Evolutionary conservation across 2,888 invertebrate genomes (phyloP), one percentile per base, ranked within the genome.

Genomic region (Apamea crenata): DNA sequence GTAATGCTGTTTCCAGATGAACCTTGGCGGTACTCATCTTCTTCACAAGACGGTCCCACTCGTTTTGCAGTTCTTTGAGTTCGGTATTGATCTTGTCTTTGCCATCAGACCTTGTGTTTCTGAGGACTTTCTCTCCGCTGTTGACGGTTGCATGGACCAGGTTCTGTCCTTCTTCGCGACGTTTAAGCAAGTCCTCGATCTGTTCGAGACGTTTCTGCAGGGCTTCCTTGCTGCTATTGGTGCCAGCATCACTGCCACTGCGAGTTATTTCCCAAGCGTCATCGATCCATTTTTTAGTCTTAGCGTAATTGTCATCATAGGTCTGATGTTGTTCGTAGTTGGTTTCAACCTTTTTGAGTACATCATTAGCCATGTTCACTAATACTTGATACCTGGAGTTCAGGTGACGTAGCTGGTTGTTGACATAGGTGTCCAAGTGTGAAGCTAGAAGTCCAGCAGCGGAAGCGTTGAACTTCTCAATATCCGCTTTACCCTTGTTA

Each of bases 21-120:
- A 99, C 99, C 95, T 99, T 99, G 1, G 99, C 98, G 0, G 98
- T 99, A 0, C 99, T 98, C 97, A 99, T 98, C 94, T 99, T 99
- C 95, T 99, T 99, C 0, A 99, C 98, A 21, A 99, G 96, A 82
- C 99, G 97, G 92, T 99, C 99, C 99, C 99, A 99, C 91, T 99
- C 99, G 80, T 97, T 98, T 95, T 99, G 99, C 53, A 99, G 97
- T 91, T 99, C 99, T 93, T 98, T 99, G 86, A 99, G 97, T 95
- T 99, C 98, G 44, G 97, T 97, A 89, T 98, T 99, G 74, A 99
- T 99, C 73, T 97, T 97, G 91, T 99, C 99, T 76, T 98, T 97
- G 1, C 99, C 99, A 91, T 99, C 99, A 1, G 99, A 99, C 81
- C 98, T 97, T 0, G 99, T 99, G 85, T 98, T 99, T 75, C 99